phyloP scores from a whole-genome alignment of 2,113 vertebrate species.

The Menidia beryllina region DNA sequence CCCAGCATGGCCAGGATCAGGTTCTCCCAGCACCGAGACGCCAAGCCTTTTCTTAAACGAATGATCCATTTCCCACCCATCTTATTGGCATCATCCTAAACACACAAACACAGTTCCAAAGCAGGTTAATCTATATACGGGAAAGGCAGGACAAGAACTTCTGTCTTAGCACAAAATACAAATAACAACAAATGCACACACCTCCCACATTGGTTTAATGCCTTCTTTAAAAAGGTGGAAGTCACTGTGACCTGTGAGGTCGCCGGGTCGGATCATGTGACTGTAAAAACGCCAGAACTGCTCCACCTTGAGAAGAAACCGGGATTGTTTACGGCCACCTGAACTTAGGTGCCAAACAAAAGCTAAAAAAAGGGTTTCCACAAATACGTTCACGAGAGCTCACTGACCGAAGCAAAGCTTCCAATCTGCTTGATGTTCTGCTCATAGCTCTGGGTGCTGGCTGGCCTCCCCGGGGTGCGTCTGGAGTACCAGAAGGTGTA shows the following conservation, averaged over 20 bases:
- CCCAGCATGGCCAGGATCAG: slow-evolving; percentile 87
- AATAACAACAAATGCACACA: slow-evolving; percentile 33
- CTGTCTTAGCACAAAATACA: neutral
- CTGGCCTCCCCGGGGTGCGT: slow-evolving; percentile 85
- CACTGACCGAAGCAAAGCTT: slow-evolving; percentile 84
- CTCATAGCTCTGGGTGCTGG: slow-evolving; percentile 87
- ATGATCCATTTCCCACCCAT: slow-evolving; percentile 89
- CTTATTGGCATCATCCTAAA: slow-evolving; percentile 87
- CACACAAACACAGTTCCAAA: neutral
- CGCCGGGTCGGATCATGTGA: slow-evolving; percentile 87
- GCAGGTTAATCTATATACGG: neutral
- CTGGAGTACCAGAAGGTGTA: slow-evolving; percentile 89
- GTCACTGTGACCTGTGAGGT: slow-evolving; percentile 86
- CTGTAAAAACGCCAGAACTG: slow-evolving; percentile 90
- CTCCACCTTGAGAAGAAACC: slow-evolving; percentile 78
- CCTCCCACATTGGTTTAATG: slow-evolving; percentile 90
- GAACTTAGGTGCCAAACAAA: neutral
- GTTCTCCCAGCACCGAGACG: slow-evolving; percentile 88
- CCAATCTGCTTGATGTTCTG: slow-evolving; percentile 89
- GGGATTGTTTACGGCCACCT: neutral
- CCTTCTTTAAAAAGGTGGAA: slow-evolving; percentile 89
- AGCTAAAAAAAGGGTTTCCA: neutral
- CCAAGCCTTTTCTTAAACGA: slow-evolving; percentile 85
- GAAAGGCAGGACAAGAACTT: neutral
- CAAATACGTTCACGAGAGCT: neutral